Base-by-base conservation (phyloP, 2,888 invertebrate species). In the Hirtodrosophila histrioides region DNA sequence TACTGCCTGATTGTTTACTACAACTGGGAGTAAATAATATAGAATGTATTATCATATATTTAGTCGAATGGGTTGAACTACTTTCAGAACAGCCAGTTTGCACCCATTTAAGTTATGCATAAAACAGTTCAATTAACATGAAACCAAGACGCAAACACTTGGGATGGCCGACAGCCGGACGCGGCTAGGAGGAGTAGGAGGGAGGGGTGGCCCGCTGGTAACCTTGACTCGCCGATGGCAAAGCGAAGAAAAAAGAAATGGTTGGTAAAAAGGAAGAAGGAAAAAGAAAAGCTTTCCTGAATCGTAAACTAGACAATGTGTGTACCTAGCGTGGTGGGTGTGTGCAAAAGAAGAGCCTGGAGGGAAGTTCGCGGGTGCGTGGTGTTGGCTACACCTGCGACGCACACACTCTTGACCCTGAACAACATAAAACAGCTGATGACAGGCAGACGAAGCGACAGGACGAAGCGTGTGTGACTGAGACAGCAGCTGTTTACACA, bases 351-450 rank as follows among this genome's bases (percentile, higher is more conserved):
- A 17, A 17, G 35, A 23, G 35, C 3, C 4, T 49, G 12, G 9
- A 27, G 1, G 31, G 8, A 8, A n/a, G 44, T 9, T 31, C 12
- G 44, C 36, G 54, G 44, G 43, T 70, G 69, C 65, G 50, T 69
- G 64, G 44, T 64, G 46, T 65, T 29, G 9, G 66, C 61, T 51
- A 67, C 69, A 66, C 81, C 78, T 69, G 74, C 81, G 56, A 68
- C 66, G 53, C 60, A 64, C 66, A 75, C 66, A 75, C 80, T 75
- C 86, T 88, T 82, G 88, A 82, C 82, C 82, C 82, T 82, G 88
- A 82, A 88, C 84, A 86, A 86, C 84, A 82, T 83, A 73, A 86
- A 82, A 82, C 82, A 82, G 82, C 88, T 82, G 82, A 82, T 88
- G 86, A 69, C 83, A 75, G 88, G 75, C 61, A 63, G 56, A 53